Conservation (phyloP, 2,888 invertebrate genomes). For the Heliconius erato region DNA sequence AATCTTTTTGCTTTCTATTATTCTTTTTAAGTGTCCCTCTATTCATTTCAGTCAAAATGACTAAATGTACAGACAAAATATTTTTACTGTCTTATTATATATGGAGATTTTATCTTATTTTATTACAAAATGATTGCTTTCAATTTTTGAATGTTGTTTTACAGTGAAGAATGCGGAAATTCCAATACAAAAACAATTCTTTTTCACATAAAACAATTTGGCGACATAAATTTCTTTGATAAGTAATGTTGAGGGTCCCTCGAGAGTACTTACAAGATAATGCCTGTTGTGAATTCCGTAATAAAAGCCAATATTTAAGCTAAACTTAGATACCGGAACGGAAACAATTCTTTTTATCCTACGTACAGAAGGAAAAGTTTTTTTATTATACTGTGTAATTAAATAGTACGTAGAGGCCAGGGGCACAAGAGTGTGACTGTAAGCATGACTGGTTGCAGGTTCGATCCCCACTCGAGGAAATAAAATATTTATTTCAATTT, state of each 20-base stretch:
- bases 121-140: not conserved
- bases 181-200: not conserved
- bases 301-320: constrained; percentile 24
- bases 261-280: constrained; percentile 30
- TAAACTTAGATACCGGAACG: constrained; percentile 27
- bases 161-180: not conserved
- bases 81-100: no score
- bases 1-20: no score
- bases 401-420: not conserved
- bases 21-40: no score
- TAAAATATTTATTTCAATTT: no score
- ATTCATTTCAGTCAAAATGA: no score
- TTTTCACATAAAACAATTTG: constrained; percentile 2
- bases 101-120: no score
- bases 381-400: not conserved
- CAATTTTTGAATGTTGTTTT: not conserved
- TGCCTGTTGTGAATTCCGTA: constrained; percentile 19
- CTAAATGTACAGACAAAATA: no score
- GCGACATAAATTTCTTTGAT: constrained; percentile 20
- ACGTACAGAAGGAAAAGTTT: not conserved
- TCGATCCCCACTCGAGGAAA: no score
- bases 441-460: no score
- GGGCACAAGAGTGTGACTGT: no score
- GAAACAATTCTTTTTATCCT: not conserved
- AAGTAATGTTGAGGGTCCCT: constrained; percentile 20